Conservation (phyloP, 2,113 vertebrate species). For the Grallaria varia region DNA sequence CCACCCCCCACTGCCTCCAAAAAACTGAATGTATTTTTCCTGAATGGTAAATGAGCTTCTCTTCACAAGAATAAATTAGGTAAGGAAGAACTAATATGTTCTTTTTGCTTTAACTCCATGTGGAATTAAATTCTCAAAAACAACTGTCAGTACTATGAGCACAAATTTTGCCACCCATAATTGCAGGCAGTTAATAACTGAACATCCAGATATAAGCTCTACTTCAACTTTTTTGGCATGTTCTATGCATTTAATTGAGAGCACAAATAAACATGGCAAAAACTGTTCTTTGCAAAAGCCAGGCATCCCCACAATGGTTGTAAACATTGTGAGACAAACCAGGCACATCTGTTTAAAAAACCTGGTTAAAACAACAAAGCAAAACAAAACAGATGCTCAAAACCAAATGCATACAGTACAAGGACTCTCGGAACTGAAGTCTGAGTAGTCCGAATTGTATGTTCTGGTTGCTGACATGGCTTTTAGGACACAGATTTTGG, state of each 20-base stretch:
- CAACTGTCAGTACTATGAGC: not conserved
- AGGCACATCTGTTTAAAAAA: not conserved
- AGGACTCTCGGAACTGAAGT: not conserved
- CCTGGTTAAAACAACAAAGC: not conserved
- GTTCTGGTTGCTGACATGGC: accelerated
- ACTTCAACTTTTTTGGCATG: not conserved
- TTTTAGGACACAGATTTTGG: not conserved
- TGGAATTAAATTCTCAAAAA: not conserved
- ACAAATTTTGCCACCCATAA: not conserved
- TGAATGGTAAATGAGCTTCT: not conserved
- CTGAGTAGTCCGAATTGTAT: not conserved
- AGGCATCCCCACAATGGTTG: not conserved
- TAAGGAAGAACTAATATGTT: not conserved
- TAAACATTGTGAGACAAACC: not conserved
- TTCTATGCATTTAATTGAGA: not conserved
- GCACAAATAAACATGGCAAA: not conserved
- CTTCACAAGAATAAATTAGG: not conserved
- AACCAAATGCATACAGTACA: not conserved
- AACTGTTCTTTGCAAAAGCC: not conserved
- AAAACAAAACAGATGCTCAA: not conserved
- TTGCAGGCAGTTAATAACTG: not conserved
- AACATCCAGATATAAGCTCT: not conserved
- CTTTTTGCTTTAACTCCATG: not conserved
- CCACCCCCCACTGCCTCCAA: not conserved
- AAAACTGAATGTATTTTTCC: not conserved